Evolutionary conservation across 1,140 invertebrate genomes (phyloP).

Genomic region (Carposina sasakii): DNA sequence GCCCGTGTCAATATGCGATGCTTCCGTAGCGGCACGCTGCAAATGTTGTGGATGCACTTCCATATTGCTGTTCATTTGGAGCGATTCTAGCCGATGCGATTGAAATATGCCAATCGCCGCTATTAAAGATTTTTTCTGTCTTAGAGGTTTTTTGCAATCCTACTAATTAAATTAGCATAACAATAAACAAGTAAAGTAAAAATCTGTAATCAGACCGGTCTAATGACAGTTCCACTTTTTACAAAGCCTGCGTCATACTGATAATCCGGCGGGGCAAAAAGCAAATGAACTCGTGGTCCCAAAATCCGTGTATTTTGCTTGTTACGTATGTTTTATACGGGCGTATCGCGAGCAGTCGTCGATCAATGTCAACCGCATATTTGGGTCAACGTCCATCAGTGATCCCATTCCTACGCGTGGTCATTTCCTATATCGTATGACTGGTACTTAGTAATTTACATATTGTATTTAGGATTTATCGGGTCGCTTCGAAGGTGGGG

Average conservation of each 20-base stretch:
- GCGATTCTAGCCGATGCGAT: no score
- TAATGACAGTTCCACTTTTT: no score
- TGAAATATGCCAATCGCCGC: no score
- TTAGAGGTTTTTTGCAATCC: no score
- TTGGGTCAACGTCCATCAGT: conserved; percentile 65
- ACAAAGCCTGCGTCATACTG: no score
- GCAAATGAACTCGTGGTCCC: conserved; percentile 49
- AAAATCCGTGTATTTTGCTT: conserved; percentile 41
- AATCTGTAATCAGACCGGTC: no score
- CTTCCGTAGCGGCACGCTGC: conserved; percentile 47
- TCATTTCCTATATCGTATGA: conserved; percentile 58
- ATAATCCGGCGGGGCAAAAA: conserved; percentile 48
- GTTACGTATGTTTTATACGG: conserved; percentile 50
- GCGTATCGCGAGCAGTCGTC: conserved; percentile 60
- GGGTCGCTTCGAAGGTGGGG: no score
- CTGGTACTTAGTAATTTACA: no score
- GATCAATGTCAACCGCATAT: conserved; percentile 71
- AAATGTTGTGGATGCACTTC: conserved; percentile 53
- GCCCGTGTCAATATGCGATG: conserved; percentile 64
- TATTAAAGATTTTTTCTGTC: no score
- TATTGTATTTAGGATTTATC: conserved; percentile 24
- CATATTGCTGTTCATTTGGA: no score
- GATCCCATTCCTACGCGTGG: conserved; percentile 62
- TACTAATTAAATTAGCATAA: no score
- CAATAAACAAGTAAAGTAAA: no score